phyloP scores from a whole-genome alignment of 2,888 invertebrate species.

The Leptopterna dolabrata region DNA sequence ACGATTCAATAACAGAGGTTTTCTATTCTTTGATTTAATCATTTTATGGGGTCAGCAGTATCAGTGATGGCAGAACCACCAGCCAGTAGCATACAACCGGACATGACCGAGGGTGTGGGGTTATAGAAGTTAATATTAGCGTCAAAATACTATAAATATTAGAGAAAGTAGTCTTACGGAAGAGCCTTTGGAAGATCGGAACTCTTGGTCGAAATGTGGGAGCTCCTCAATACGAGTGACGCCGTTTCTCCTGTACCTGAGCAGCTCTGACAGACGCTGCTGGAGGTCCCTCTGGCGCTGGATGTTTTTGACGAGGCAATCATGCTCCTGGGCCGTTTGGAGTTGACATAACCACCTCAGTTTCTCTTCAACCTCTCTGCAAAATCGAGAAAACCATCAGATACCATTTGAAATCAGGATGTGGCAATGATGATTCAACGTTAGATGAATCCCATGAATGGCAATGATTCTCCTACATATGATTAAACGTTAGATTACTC shows the following conservation, averaged over 20 bases:
- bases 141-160: not conserved
- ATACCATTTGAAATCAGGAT: too few relatives aligned
- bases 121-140: too few relatives aligned
- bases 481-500: too few relatives aligned
- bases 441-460: not conserved
- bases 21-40: too few relatives aligned
- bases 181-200: conserved; percentile 41
- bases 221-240: conserved; percentile 86
- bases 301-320: conserved; percentile 80
- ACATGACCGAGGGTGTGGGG: too few relatives aligned
- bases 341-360: conserved; percentile 89
- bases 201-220: conserved; percentile 83
- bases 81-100: too few relatives aligned
- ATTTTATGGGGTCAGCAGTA: too few relatives aligned
- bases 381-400: conserved; percentile 52
- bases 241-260: conserved; percentile 87
- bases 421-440: not conserved
- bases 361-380: conserved; percentile 83
- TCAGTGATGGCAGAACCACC: too few relatives aligned
- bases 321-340: conserved; percentile 86
- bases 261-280: conserved; percentile 82
- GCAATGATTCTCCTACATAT: too few relatives aligned
- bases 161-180: conserved; percentile 52
- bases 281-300: conserved; percentile 88
- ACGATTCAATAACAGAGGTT: too few relatives aligned